Evolutionary conservation across 2,888 invertebrate genomes (phyloP), one percentile per base, ranked within the genome.

Genomic region (Stratiomys singularior): DNA sequence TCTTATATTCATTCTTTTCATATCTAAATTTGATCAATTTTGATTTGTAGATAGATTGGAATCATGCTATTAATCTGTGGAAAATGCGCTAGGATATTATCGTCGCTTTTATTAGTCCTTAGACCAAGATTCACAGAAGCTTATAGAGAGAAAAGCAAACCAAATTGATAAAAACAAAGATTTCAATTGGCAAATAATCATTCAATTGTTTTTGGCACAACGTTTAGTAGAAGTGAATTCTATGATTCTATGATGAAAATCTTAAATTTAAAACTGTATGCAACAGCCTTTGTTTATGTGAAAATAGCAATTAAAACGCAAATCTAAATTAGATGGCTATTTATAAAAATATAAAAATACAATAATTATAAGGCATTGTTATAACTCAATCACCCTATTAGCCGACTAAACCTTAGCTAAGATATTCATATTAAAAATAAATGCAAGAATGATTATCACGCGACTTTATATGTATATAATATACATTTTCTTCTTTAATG

Each of bases 341-440:
- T 63, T 28, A 63, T 63, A 18, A n/a, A 66, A 27, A 66, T 25
- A 66, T 37, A 37, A 9, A 37, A 37, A n/a, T 30, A 3, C n/a
- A 15, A 37, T 66, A 66, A 37, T n/a, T 37, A n/a, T 66, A 66
- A 66, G 66, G 11, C 30, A 66, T 66, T 18, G 37, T 66, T 66
- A 30, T 66, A 66, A 66, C 15, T 66, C 66, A 37, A 30, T 37
- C 30, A 66, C 37, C 25, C 27, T 37, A 37, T 37, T 37, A 30
- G 30, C 27, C n/a, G 63, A 27, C 23, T 27, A 27, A 63, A 27
- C 13, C n/a, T 11, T 63, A 63, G 9, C 28, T 37, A 37, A 66
- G 18, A 66, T 66, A 66, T 66, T 37, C 66, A 66, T 66, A 5
- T 30, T 37, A 18, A 18, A n/a, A 37, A n/a, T 1, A 66, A 66